Evolutionary conservation across 2,113 vertebrate genomes (phyloP), one percentile per base, ranked within the genome.

Genomic region (Lagopus muta): DNA sequence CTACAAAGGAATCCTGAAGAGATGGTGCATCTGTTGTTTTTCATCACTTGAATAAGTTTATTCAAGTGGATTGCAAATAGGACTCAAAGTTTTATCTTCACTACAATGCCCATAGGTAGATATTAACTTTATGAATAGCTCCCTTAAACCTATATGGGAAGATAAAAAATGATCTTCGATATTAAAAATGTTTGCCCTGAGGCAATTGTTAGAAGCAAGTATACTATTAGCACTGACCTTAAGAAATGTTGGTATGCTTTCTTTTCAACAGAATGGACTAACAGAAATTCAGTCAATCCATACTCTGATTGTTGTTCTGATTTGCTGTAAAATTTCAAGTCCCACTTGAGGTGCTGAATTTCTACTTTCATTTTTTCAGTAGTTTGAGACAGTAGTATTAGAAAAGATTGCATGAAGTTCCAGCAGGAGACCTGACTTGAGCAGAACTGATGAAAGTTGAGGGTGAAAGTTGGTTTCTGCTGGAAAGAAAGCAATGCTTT

Each of bases 401-500:
- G 52, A 86, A 80, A 77, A 16, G 3, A 42, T 11, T 42, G 10
- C 6, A 2, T 62, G 14, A 2, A 57, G 28, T 64, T 90, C 24
- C 11, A 61, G 22, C 0, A 0, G 6, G 8, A 6, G 20, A 9
- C 52, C 5, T 13, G 64, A 16, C 17, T 28, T 77, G 24, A 47
- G 25, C 12, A 62, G 24, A 21, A 14, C 62, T 30, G 38, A 7
- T 10, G 58, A 72, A 87, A 18, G 12, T 75, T 8, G 43, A 87
- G 9, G 13, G 40, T 85, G 34, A 85, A 89, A 87, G 27, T 11
- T 66, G 45, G 54, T 85, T 75, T 82, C 30, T 43, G 2, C 17
- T 78, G 43, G 28, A 74, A 42, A 21, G 12, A 40, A 52, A 57
- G 4, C 28, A 69, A 3, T 71, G 14, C 5, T 69, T n/a, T 70